Base-by-base conservation (phyloP, 2,113 vertebrate species). In the Oreochromis tanganicae region DNA sequence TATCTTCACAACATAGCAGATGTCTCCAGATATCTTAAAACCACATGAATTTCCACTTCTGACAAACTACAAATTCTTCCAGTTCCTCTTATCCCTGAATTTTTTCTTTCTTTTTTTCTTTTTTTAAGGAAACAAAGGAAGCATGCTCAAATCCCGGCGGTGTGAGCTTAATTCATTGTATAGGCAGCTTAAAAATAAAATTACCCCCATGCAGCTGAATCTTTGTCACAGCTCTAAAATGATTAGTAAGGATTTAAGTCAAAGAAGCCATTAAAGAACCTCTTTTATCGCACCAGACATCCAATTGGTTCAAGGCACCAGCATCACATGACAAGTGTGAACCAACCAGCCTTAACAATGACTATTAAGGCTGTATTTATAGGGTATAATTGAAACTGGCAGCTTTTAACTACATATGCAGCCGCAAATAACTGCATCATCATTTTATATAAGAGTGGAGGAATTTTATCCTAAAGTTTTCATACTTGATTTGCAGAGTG, bases 211-310 rank as follows among this genome's bases (percentile, higher is more conserved):
- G 84, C 85, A 59, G 55, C 55, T 29, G 12, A 89, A 92, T 91
- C 84, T 90, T 93, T 87, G 85, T 90, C 89, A 89, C 85, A 91
- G 91, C 89, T 92, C 80, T 90, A 87, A 93, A 93, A 92, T 92
- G 91, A 95, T 95, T 92, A 93, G 91, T 83, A 38, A 63, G 90
- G 95, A 96, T 95, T 95, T 94, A 88, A 94, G 93, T 95, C 81
- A 94, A 91, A 87, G 85, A 92, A 88, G 80, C 87, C 89, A 88
- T 91, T 90, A 90, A 92, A 85, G 50, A 90, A n/a, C 82, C 84
- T 59, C 52, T 80, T 85, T 89, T 92, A 86, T 92, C 90, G 19
- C 50, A 4, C 19, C 21, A 7, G 56, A 82, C 88, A 88, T 84
- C 89, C 91, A 88, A 48, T 91, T 81, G 82, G 54, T 61, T 81